Base-by-base conservation (phyloP, 1,140 invertebrate species). In the Solenopsis invicta region DNA sequence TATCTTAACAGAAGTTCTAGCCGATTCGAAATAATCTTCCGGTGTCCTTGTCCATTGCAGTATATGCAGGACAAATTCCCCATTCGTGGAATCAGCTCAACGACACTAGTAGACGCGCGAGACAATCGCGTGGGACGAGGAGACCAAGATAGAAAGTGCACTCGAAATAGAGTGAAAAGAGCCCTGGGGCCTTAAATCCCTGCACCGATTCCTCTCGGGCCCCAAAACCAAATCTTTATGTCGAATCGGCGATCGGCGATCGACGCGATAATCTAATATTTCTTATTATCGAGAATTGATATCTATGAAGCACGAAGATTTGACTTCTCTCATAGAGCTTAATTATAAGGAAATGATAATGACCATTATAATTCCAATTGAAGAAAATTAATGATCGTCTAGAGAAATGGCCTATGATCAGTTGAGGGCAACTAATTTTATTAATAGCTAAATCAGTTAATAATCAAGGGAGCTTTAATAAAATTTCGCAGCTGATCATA, bases 131-230 rank as follows among this genome's bases (percentile, higher is more conserved):
- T 90, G 86, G 84, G 56, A 78, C 74, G 78, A 76, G 62, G 81
- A 88, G 56, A 82, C 64, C 82, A 72, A 76, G 50, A 75, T 54
- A 88, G 24, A 85, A 71, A 87, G 66, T 62, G 86, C 77, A 90
- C 80, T 89, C 64, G 88, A 82, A 69, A 89, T 52, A 89, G 71
- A 89, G 74, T 71, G 72, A 90, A 92, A 90, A 91, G 88, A 93
- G 94, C 93, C 94, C 94, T 93, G 94, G 94, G 94, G 94, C 93
- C 94, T 93, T 75, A 93, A 92, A 92, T 94, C 93, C 94, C 92
- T 91, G 90, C 93, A 93, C 91, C 85, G 90, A 92, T 89, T 94
- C 93, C 92, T 94, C 88, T 91, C 87, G 82, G 94, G 93, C 93
- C 93, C 94, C 92, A 90, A 85, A 84, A 72, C 71, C 74, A 45